Base-by-base conservation (phyloP, 2,888 invertebrate genomes). In the Nycteola revayana region DNA sequence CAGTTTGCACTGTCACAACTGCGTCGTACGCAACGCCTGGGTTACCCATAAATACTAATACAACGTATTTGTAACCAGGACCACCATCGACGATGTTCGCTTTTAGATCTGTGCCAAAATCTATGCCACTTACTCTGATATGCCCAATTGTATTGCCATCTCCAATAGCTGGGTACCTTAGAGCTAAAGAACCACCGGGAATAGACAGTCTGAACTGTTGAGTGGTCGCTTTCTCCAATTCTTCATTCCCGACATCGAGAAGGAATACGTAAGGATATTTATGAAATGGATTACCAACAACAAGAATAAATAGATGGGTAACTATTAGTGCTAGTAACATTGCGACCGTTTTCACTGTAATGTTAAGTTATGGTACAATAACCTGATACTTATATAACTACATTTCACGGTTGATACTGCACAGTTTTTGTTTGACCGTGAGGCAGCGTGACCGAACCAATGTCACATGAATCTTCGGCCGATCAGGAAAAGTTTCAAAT, bases 191-290 rank as follows among this genome's bases (percentile, higher is more conserved):
- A 7, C 87, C 87, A 39, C 88, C 87, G n/a, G 83, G 83, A 27
- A 74, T 59, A 1, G 83, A 73, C 3, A 88, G 35, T 44, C 84
- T 73, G 26, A 87, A 75, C 44, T 87, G 86, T 51, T 85, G 82
- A n/a, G 78, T 62, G 29, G 68, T 75, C 1, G 75, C 73, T 26
- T 78, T 79, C 37, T 82, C 65, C 11, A 87, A 44, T 58, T 85
- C 87, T 78, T 88, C 88, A 75, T 88, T 88, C 27, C 88, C 88
- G 26, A 87, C 68, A 46, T 88, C 88, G 10, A 88, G 59, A 14
- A 87, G 54, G 42, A 86, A 88, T 25, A 81, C 77, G 43, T 73
- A 86, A 1, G 88, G 88, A 35, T 85, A 87, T 50, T 83, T 84
- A 42, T 83, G 82, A 31, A 83, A 78, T 4, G 88, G 82, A 60